Percentiles rank a stretch among this genome's conserved stretches.
Conservation (phyloP, 2,113 vertebrate species). For the Phoxinus phoxinus region DNA sequence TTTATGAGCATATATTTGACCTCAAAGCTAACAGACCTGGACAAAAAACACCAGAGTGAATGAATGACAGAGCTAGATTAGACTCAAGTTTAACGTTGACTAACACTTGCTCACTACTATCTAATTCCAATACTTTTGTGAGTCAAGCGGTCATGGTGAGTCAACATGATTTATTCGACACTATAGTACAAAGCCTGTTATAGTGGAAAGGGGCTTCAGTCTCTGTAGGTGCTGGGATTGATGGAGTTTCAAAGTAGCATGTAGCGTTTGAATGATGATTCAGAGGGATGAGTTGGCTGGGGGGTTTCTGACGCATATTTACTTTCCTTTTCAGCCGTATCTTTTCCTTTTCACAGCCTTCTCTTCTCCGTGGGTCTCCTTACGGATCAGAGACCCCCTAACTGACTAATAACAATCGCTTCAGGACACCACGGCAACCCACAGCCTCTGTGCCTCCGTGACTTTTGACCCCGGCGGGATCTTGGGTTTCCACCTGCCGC, state of each 20-base stretch:
- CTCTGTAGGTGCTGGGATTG: neutral
- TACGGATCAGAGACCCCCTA: slow-evolving; percentile 26
- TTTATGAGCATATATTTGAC: neutral
- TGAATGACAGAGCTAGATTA: neutral
- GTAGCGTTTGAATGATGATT: neutral
- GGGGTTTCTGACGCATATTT: slow-evolving; percentile 14
- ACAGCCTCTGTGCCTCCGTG: neutral
- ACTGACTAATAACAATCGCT: slow-evolving; percentile 14
- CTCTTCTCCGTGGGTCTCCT: neutral
- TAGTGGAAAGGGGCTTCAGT: neutral
- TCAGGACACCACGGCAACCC: neutral
- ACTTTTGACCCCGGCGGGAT: slow-evolving; percentile 6
- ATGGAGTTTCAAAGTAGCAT: neutral
- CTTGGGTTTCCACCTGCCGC: slow-evolving; percentile 18
- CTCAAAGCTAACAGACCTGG: neutral
- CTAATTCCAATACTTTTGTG: neutral
- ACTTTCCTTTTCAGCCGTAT: slow-evolving; percentile 16
- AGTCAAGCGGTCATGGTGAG: neutral
- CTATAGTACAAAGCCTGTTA: neutral
- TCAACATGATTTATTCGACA: slow-evolving; percentile 19
- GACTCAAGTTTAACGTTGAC: neutral
- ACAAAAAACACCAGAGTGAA: neutral
- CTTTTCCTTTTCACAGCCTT: slow-evolving; percentile 14
- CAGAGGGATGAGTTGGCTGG: neutral
- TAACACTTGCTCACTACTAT: neutral